phyloP scores from a whole-genome alignment of 2,113 vertebrate genomes.

The Ammodytes dubius region DNA sequence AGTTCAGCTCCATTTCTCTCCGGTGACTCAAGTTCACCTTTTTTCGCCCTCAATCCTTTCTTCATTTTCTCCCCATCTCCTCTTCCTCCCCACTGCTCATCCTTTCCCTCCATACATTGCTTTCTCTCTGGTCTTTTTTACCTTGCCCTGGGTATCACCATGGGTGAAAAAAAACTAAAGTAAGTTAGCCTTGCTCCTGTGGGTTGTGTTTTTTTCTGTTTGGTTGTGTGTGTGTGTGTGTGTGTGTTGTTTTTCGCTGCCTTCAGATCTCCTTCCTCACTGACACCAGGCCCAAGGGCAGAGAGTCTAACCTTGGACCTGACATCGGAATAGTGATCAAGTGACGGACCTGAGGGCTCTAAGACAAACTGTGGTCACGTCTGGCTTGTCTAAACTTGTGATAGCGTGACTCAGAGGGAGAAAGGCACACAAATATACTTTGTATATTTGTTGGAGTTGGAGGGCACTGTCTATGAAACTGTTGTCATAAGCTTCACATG shows the following conservation, averaged over 20 bases:
- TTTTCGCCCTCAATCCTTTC: not conserved
- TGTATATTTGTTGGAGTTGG: not conserved
- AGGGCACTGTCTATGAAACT: not conserved
- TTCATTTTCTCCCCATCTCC: not conserved
- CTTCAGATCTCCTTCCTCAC: slow-evolving; percentile 34
- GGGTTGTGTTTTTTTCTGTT: slow-evolving; percentile 37
- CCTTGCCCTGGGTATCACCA: slow-evolving; percentile 45
- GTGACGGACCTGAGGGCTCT: slow-evolving; percentile 45
- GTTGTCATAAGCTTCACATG: not conserved
- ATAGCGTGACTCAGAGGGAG: slow-evolving; percentile 2
- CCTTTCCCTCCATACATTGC: slow-evolving; percentile 13
- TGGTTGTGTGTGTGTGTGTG: slow-evolving; percentile 6
- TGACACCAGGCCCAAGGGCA: slow-evolving; percentile 47
- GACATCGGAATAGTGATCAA: slow-evolving; percentile 50
- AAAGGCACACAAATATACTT: not conserved
- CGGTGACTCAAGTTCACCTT: slow-evolving; percentile 3
- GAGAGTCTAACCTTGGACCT: slow-evolving; percentile 41
- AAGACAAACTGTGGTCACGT: slow-evolving; percentile 42
- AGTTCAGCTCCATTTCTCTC: slow-evolving; percentile 9
- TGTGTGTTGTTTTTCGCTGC: slow-evolving; percentile 27
- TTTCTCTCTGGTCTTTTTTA: slow-evolving; percentile 19
- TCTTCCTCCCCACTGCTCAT: not conserved
- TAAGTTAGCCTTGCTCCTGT: slow-evolving; percentile 18
- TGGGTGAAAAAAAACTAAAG: slow-evolving; percentile 62
- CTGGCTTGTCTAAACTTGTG: slow-evolving; percentile 30